Conservation (phyloP, 2,797 vertebrate species). For the Rhyacichthys aspro region DNA sequence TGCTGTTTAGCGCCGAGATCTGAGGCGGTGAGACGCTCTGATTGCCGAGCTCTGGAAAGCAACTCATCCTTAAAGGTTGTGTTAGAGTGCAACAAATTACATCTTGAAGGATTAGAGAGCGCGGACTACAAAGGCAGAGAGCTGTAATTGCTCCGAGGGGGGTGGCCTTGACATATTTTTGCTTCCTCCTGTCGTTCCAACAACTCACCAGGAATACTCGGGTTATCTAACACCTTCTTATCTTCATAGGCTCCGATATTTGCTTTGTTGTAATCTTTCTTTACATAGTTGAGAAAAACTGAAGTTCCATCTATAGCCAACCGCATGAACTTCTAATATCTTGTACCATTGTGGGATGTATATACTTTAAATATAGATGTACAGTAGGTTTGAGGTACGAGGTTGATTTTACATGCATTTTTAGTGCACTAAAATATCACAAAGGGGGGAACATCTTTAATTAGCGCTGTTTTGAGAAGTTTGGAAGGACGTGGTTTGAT, state of each 20-base stretch:
- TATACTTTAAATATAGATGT: too few relatives aligned
- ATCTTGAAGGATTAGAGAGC: slow-evolving; percentile 10
- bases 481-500: too few relatives aligned
- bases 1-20: slow-evolving; percentile 13
- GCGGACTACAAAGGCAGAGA: slow-evolving; percentile 15
- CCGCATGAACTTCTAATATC: background rate
- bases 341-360: too few relatives aligned
- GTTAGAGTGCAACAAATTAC: slow-evolving; percentile 18
- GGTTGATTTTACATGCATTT: too few relatives aligned
- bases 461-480: too few relatives aligned
- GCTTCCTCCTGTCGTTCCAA: background rate
- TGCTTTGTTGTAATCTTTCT: background rate
- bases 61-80: slow-evolving; percentile 11
- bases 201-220: background rate
- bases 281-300: background rate
- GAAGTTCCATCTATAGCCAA: background rate
- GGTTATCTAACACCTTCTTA: background rate
- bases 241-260: background rate
- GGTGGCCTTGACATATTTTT: background rate
- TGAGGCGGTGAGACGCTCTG: background rate
- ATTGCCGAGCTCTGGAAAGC: slow-evolving; percentile 11
- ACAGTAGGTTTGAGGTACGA: too few relatives aligned
- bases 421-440: too few relatives aligned
- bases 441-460: too few relatives aligned
- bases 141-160: slow-evolving; percentile 10